Percentiles rank a stretch among this genome's conserved stretches.
phyloP scores from a whole-genome alignment of 2,113 vertebrate genomes.

The Salvelinus sp. region DNA sequence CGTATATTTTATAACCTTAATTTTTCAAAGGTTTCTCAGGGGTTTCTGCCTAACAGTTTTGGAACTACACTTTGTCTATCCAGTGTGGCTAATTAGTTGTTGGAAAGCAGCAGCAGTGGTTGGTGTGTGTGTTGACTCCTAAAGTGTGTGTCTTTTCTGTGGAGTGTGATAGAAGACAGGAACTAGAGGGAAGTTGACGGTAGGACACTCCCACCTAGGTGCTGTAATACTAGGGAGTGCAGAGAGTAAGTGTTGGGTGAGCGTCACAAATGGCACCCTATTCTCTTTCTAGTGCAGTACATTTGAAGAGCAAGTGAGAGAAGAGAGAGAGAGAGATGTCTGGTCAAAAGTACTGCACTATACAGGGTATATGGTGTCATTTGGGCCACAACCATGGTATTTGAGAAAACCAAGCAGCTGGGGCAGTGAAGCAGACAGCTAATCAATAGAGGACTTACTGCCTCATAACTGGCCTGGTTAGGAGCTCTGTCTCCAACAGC shows the following conservation, averaged over 20 bases:
- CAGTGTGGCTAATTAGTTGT: too few species aligned
- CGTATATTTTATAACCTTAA: neutral
- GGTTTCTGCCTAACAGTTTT: neutral
- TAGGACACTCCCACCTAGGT: neutral
- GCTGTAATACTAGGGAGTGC: neutral
- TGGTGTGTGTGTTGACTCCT: slow-evolving; percentile 19
- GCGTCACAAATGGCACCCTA: neutral
- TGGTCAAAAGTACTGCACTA: too few species aligned
- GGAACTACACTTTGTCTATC: too few species aligned
- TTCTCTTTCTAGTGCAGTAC: too few species aligned
- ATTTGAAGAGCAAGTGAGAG: too few species aligned
- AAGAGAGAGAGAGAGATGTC: too few species aligned
- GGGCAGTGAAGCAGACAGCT: slow-evolving; percentile 65
- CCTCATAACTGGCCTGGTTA: slow-evolving; percentile 69
- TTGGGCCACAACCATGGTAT: slow-evolving; percentile 13
- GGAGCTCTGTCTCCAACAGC: slow-evolving; percentile 62
- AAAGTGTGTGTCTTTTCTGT: slow-evolving; percentile 18
- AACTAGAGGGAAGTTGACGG: neutral
- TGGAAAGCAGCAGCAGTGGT: slow-evolving; percentile 36
- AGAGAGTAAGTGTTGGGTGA: neutral
- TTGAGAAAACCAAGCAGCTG: slow-evolving; percentile 53
- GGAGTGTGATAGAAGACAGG: slow-evolving; percentile 3
- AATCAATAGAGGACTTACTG: slow-evolving; percentile 71
- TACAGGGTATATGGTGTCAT: neutral
- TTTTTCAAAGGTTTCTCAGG: neutral